Evolutionary conservation across 1,140 invertebrate genomes (phyloP).

Genomic region (Lepidurus apus): DNA sequence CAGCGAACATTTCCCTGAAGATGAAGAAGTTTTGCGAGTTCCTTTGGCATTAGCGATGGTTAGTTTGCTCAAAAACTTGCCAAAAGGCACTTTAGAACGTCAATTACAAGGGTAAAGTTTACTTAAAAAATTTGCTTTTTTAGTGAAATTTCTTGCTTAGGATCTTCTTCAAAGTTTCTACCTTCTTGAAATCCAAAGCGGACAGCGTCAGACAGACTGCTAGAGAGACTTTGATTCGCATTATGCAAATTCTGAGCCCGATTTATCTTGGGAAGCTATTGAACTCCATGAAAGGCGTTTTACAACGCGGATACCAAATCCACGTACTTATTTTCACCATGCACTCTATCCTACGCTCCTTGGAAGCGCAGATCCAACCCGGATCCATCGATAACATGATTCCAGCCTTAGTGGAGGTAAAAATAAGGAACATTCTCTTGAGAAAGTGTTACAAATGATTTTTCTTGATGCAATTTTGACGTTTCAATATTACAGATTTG

Average conservation of each 20-base stretch:
- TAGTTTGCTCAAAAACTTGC: slow-evolving; percentile 83
- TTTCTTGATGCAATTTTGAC: neutral
- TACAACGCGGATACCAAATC: slow-evolving; percentile 86
- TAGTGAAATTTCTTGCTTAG: slow-evolving; percentile 49
- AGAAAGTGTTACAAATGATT: neutral
- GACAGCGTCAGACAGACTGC: slow-evolving; percentile 78
- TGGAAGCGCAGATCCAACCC: slow-evolving; percentile 49
- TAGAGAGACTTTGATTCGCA: slow-evolving; percentile 80
- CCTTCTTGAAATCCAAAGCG: slow-evolving; percentile 81
- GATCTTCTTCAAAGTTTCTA: slow-evolving; percentile 81
- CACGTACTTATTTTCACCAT: slow-evolving; percentile 87
- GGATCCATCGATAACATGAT: slow-evolving; percentile 32
- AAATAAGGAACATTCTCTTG: neutral
- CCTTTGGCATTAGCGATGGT: slow-evolving; percentile 88
- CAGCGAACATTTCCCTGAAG: slow-evolving; percentile 49
- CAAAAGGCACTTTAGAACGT: slow-evolving; percentile 61
- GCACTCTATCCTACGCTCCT: slow-evolving; percentile 67
- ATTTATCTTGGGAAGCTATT: slow-evolving; percentile 71
- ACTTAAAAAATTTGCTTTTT: neutral
- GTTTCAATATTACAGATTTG: slow-evolving; percentile 54
- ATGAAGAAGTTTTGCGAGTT: slow-evolving; percentile 82
- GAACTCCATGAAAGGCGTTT: slow-evolving; percentile 69
- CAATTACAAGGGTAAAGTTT: slow-evolving; percentile 60
- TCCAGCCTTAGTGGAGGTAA: slow-evolving; percentile 46
- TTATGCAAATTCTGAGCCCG: slow-evolving; percentile 77